Percentiles rank a stretch among this genome's conserved stretches.
These are phyloP conservation scores for Trematomus bernacchii DNA, from an alignment of 2,797 vertebrate species.

Conservation along the genomic window DNA sequence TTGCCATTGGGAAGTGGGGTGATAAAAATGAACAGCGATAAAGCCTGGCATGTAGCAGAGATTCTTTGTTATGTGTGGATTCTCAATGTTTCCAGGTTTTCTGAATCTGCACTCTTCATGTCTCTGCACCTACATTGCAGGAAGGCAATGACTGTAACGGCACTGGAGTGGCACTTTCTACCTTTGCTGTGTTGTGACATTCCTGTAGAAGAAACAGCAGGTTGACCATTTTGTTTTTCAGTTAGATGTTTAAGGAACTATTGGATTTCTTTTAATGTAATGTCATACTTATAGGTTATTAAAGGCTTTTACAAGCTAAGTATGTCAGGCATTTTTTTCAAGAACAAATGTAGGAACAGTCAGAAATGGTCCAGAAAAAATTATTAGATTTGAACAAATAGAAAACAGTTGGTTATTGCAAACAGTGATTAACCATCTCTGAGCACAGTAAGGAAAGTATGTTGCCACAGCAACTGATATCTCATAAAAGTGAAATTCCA, in stretches of 20 bases:
- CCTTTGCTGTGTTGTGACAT: no score
- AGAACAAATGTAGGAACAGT: not conserved
- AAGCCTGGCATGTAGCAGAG: no score
- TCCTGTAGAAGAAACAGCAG: not conserved
- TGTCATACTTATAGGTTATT: not conserved
- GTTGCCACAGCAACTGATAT: constrained; percentile 11
- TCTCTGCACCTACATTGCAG: no score
- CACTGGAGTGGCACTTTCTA: no score
- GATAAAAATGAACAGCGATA: constrained; percentile 29
- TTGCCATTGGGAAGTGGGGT: constrained; percentile 38
- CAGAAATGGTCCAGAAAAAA: not conserved
- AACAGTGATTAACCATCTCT: not conserved
- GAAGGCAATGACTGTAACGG: no score
- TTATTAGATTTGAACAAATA: not conserved
- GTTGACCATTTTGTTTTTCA: not conserved
- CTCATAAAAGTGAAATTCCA: constrained; percentile 19
- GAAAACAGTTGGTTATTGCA: not conserved
- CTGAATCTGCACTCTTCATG: no score
- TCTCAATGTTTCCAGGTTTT: no score
- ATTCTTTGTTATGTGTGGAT: no score
- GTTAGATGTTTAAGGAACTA: not conserved
- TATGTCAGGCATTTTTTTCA: not conserved
- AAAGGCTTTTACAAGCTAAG: not conserved
- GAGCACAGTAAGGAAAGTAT: constrained; percentile 1
- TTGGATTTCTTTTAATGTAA: not conserved